Percentiles rank a stretch among this genome's conserved stretches.
Conservation (phyloP, 2,888 invertebrate species). For the Chorisops tibialis region DNA sequence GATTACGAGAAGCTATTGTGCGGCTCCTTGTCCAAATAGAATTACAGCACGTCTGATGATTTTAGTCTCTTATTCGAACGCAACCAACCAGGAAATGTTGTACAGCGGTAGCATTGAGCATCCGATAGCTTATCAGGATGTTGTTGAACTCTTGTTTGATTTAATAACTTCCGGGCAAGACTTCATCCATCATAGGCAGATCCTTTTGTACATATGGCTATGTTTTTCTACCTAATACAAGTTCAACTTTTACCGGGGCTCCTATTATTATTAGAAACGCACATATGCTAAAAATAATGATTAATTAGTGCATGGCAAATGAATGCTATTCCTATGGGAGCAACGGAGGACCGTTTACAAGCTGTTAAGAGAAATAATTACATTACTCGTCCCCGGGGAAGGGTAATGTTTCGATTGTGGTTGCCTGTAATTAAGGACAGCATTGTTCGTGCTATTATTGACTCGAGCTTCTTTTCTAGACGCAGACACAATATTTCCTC, state of each 20-base stretch:
- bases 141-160: not conserved
- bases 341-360: slow-evolving; percentile 7
- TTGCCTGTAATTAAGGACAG: slow-evolving; percentile 19
- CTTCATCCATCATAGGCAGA: not conserved
- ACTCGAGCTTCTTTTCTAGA: not conserved
- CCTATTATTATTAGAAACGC: no score
- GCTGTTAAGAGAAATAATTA: slow-evolving; percentile 20
- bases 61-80: no score
- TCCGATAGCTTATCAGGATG: no score
- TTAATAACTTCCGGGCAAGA: not conserved
- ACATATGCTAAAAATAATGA: slow-evolving; percentile 17
- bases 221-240: not conserved
- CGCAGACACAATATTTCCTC: no score
- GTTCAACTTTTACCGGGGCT: not conserved
- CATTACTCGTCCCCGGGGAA: slow-evolving; percentile 20
- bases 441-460: slow-evolving; percentile 1
- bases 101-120: no score
- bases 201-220: not conserved
- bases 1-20: no score
- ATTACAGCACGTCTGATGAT: no score
- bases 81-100: no score
- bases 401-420: slow-evolving; percentile 7
- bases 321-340: slow-evolving; percentile 15
- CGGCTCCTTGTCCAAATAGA: no score
- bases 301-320: slow-evolving; percentile 21